Evolutionary conservation across 2,113 vertebrate genomes (phyloP).

Genomic region (Corythornis cristatus): DNA sequence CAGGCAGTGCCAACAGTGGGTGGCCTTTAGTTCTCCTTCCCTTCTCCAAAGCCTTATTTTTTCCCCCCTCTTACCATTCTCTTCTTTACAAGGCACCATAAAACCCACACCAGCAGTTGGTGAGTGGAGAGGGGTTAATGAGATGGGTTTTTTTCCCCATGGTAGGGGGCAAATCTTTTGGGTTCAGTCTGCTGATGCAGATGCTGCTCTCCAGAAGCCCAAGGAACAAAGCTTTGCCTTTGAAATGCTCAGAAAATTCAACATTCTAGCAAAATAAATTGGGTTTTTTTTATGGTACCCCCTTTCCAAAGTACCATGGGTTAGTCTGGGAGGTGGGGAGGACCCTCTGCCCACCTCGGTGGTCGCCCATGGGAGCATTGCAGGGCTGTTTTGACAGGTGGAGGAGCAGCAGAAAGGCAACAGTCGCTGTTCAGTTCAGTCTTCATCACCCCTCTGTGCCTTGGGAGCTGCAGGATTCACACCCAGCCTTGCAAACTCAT

Average conservation of each 20-base stretch:
- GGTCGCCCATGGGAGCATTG: fast-evolving
- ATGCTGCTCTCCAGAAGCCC: background rate
- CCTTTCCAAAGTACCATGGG: fast-evolving
- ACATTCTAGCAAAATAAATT: background rate
- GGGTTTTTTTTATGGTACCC: too few species aligned
- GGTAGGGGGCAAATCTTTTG: background rate
- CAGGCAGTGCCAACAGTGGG: constrained; percentile 74
- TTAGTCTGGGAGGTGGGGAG: background rate
- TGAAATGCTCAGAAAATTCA: background rate
- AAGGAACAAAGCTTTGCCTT: background rate
- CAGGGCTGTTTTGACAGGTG: background rate
- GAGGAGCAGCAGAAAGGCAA: background rate
- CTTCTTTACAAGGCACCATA: background rate
- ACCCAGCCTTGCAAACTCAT: background rate
- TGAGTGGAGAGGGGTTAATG: background rate
- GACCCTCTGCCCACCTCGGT: background rate
- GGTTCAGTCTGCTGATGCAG: background rate
- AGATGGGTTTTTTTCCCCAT: background rate
- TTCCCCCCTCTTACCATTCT: background rate
- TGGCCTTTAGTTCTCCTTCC: constrained; percentile 49
- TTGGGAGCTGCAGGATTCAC: background rate
- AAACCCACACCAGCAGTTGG: background rate
- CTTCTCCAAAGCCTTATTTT: background rate
- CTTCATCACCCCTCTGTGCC: background rate
- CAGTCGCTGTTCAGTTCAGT: background rate